Conservation (phyloP, 2,113 vertebrate species). For the Pollachius pollachius region DNA sequence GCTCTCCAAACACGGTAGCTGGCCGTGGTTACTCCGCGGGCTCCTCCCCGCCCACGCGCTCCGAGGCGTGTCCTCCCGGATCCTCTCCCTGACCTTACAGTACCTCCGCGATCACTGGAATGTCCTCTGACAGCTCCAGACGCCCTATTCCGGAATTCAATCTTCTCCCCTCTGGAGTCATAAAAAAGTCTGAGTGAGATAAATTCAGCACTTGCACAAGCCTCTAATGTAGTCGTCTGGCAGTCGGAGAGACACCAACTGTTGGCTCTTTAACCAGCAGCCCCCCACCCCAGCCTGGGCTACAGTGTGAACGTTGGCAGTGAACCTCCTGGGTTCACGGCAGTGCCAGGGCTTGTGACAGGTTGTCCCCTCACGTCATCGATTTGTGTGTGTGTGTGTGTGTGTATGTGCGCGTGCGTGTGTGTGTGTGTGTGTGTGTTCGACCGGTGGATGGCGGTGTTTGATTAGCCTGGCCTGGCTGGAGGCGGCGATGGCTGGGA, state of each 20-base stretch:
- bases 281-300: slow-evolving; percentile 18
- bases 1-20: not conserved
- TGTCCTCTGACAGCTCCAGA: slow-evolving; percentile 27
- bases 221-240: slow-evolving; percentile 2
- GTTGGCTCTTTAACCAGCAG: slow-evolving; percentile 44
- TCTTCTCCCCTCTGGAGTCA: no score
- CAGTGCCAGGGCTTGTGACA: slow-evolving; percentile 36
- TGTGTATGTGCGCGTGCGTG: slow-evolving; percentile 21
- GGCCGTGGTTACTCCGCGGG: slow-evolving; percentile 1
- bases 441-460: no score
- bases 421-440: not conserved
- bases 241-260: slow-evolving; percentile 46
- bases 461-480: no score
- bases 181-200: no score
- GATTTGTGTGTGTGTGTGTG: slow-evolving; percentile 35
- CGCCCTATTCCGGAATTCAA: slow-evolving; percentile 5
- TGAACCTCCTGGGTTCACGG: slow-evolving; percentile 7
- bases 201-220: no score
- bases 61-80: slow-evolving; percentile 14
- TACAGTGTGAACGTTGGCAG: not conserved
- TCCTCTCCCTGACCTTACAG: slow-evolving; percentile 34
- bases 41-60: slow-evolving; percentile 32
- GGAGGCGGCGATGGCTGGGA: no score
- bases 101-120: slow-evolving; percentile 16
- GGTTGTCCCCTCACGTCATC: slow-evolving; percentile 19